Conservation (phyloP, 92 coral and sea anemone genomes). For the Siderastrea radians region DNA sequence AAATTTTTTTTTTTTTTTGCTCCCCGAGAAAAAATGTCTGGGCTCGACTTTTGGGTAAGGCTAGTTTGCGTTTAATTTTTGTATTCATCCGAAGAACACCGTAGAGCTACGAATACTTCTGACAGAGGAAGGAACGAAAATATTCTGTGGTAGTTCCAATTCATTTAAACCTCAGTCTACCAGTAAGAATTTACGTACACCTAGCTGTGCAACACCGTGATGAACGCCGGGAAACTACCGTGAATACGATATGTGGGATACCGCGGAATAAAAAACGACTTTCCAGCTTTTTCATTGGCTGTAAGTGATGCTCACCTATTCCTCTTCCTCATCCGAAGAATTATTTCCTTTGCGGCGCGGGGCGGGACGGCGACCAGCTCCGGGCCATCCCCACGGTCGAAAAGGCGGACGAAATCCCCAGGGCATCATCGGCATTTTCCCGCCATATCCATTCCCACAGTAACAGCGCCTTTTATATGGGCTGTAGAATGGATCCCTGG, state of each 20-base stretch:
- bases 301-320: not conserved
- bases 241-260: not conserved
- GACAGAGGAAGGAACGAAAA: too few species aligned
- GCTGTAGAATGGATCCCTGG: slow-evolving; percentile 31
- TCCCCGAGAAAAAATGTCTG: too few species aligned
- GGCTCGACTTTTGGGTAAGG: too few species aligned
- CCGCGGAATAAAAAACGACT: not conserved
- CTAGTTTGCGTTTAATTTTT: too few species aligned
- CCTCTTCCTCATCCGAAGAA: slow-evolving; percentile 40
- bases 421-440: not conserved
- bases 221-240: too few species aligned
- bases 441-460: slow-evolving; percentile 1
- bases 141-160: too few species aligned
- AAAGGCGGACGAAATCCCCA: not conserved
- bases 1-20: too few species aligned
- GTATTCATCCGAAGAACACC: too few species aligned
- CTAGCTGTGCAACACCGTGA: too few species aligned
- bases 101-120: too few species aligned
- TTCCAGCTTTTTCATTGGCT: not conserved
- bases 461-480: slow-evolving; percentile 17
- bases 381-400: not conserved
- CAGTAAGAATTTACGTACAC: too few species aligned
- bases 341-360: not conserved
- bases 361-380: not conserved
- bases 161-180: too few species aligned